Percentiles rank a stretch among this genome's conserved stretches.
Conservation (phyloP, 2,888 invertebrate genomes). For the Serripes groenlandicus region DNA sequence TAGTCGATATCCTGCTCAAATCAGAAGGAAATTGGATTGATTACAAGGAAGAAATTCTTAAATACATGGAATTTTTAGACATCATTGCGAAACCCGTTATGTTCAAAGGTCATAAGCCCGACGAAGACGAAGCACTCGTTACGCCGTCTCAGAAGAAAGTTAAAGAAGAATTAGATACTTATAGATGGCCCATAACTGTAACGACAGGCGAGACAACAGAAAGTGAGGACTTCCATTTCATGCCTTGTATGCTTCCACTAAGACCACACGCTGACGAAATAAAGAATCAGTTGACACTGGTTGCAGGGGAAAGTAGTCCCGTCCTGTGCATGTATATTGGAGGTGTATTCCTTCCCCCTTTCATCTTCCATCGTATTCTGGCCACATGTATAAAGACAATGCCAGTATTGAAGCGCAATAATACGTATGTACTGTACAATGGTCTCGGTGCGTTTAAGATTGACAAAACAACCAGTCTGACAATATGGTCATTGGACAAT, state of each 20-base stretch:
- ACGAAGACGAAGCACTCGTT: neutral
- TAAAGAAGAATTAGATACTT: neutral
- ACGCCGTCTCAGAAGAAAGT: neutral
- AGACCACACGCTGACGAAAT: neutral
- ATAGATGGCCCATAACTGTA: too few species aligned
- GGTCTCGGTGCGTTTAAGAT: slow-evolving; percentile 3
- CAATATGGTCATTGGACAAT: slow-evolving; percentile 12
- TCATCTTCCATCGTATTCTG: slow-evolving; percentile 1
- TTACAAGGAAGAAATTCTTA: slow-evolving; percentile 40
- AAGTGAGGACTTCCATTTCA: slow-evolving; percentile 6
- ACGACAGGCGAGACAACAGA: neutral
- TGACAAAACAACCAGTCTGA: neutral
- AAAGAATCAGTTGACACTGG: neutral
- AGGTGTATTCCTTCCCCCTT: neutral
- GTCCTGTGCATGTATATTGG: neutral
- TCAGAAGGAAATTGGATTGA: neutral
- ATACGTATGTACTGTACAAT: neutral
- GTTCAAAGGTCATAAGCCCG: neutral
- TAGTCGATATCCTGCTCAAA: too few species aligned
- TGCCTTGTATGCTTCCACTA: neutral
- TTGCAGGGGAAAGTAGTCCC: neutral
- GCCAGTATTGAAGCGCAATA: neutral
- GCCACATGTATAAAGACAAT: slow-evolving; percentile 2
- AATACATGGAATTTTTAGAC: slow-evolving; percentile 55
- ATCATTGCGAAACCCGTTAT: slow-evolving; percentile 50